These are phyloP conservation scores for Heliconius sara DNA, from an alignment of 2,888 invertebrate species.

Conservation along the genomic window DNA sequence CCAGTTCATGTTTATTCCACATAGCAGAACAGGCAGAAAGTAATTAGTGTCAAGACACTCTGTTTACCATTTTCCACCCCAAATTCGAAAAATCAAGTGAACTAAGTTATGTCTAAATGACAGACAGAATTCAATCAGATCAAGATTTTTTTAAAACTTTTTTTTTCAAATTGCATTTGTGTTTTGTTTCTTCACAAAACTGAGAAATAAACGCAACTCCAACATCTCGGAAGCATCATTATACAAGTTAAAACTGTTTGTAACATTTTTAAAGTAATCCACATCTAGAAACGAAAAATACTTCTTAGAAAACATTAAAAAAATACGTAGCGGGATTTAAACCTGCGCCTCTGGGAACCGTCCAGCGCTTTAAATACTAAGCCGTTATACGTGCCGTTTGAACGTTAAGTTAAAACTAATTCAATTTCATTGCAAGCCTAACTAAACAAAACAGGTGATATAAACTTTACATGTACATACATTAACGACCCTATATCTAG, in stretches of 20 bases:
- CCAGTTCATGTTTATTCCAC: background rate
- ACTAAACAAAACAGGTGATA: constrained; percentile 54
- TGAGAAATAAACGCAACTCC: background rate
- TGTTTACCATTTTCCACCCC: background rate
- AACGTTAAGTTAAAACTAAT: constrained; percentile 1
- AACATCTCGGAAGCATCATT: background rate
- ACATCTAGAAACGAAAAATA: no score
- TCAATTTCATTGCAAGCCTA: constrained; percentile 22
- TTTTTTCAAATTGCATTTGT: no score
- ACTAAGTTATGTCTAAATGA: background rate
- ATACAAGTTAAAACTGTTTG: background rate
- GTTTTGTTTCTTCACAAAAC: no score
- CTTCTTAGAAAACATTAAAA: no score
- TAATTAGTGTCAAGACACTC: background rate
- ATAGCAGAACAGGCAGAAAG: background rate
- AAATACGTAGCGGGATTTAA: no score
- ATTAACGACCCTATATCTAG: constrained; percentile 48
- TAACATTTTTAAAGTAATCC: no score
- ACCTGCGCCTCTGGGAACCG: no score
- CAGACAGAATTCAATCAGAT: background rate
- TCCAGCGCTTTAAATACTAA: no score
- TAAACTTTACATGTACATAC: constrained; percentile 25
- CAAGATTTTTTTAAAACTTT: no score
- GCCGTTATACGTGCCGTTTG: no score
- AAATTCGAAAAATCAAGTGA: background rate